Evolutionary conservation across 2,797 vertebrate genomes (phyloP).

Genomic region (Alfaro cultratus): DNA sequence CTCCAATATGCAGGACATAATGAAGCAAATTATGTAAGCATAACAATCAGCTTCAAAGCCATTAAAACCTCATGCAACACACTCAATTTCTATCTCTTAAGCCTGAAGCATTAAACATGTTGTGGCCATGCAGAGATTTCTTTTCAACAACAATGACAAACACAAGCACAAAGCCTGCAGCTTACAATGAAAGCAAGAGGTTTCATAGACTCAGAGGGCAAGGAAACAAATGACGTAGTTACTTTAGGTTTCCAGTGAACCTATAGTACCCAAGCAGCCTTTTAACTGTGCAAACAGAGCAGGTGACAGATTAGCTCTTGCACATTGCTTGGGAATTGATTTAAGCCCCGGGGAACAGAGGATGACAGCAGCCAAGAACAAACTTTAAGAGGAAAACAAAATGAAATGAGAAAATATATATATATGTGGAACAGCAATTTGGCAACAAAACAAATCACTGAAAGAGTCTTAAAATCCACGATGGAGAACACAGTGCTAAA

Average conservation of each 20-base stretch:
- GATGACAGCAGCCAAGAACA: conserved; percentile 46
- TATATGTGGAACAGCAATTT: conserved; percentile 6
- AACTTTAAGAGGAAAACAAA: conserved; percentile 14
- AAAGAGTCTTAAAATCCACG: conserved; percentile 16
- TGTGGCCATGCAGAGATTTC: not conserved
- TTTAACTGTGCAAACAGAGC: conserved; percentile 45
- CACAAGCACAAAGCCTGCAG: not conserved
- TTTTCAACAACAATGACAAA: not conserved
- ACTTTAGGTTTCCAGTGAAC: not conserved
- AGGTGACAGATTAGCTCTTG: conserved; percentile 53
- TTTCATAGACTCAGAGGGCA: not conserved
- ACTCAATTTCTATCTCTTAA: not conserved
- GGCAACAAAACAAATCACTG: conserved; percentile 26
- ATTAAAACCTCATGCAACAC: not conserved
- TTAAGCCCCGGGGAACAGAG: conserved; percentile 46
- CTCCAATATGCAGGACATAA: not conserved
- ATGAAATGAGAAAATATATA: not conserved
- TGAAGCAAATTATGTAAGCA: not conserved
- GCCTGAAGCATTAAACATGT: not conserved
- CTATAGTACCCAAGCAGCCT: conserved; percentile 21
- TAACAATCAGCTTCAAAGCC: not conserved
- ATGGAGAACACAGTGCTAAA: conserved; percentile 10
- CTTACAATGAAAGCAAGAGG: not conserved
- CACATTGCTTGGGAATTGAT: conserved; percentile 53
- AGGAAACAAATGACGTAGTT: not conserved